Evolutionary conservation across 64 coral and sea anemone species (phyloP), one percentile per base, ranked within the genome.

Genomic region (Montipora cactus): DNA sequence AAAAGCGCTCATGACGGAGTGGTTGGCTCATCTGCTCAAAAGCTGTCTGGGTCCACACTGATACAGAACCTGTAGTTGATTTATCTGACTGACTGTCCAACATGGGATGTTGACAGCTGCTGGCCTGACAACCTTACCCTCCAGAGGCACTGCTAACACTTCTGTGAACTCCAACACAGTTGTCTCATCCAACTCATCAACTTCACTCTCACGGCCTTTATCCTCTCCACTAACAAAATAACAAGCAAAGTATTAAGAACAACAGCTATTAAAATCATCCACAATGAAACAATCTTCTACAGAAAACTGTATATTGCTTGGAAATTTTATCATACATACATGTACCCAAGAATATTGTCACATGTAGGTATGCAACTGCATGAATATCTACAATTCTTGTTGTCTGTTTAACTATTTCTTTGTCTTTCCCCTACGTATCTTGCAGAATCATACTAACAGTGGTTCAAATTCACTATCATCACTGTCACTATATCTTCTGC

Each of bases 1-100:
- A 75, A 75, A 75, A 75, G 19, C 73, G 73, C 22, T 75, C 22
- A 8, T 75, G 21, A 75, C 18, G 28, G 23, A 28, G 28, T 28
- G 73, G 0, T 1, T 75, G 53, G 53, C 53, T 57, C 6, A 57
- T 57, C 7, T 57, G 11, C 53, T 57, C 53, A 57, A 8, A 8
- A 57, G 7, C 53, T 57, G 53, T 57, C 53, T 57, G 53, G 53
- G 53, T 57, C 53, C 76, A 78, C 76, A 78, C 76, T 49, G 45
- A 78, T 78, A 2, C 76, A 4, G 76, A 78, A 78, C 76, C 76
- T 78, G 76, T 50, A 78, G 0, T 78, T 78, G 76, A 6, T 78
- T 48, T 78, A 78, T 78, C 76, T 16, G 76, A 16, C 76, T 49
- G 46, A 47, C 28, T 18, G 47, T 16, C 3, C 28, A 37, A 37